phyloP scores from a whole-genome alignment of 2,113 vertebrate genomes.

The Eudyptes chrysolophus region DNA sequence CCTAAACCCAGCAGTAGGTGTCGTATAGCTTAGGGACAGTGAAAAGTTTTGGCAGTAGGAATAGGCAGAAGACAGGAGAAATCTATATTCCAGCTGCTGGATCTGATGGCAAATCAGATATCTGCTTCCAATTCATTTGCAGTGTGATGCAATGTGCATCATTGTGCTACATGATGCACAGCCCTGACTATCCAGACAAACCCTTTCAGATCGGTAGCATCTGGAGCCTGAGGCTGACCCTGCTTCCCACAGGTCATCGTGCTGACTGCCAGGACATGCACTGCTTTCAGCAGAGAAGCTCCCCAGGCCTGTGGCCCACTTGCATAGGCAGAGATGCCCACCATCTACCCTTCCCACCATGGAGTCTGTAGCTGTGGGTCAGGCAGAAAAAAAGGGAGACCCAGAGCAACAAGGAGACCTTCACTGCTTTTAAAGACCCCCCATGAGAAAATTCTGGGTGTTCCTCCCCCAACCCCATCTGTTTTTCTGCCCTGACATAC shows the following conservation, averaged over 20 bases:
- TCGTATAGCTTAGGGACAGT: background rate
- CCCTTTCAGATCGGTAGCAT: background rate
- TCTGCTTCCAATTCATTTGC: background rate
- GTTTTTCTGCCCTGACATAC: background rate
- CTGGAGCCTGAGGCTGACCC: background rate
- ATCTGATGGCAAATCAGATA: background rate
- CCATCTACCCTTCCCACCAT: background rate
- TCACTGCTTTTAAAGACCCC: background rate
- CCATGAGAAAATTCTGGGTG: background rate
- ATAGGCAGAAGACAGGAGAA: background rate
- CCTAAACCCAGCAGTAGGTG: background rate
- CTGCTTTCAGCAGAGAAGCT: background rate
- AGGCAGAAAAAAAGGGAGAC: background rate
- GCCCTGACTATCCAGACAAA: background rate
- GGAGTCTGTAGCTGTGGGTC: background rate
- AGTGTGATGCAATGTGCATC: background rate
- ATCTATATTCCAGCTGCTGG: background rate
- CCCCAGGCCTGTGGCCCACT: no score
- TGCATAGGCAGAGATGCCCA: background rate
- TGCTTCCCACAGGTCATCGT: background rate
- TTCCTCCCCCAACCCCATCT: accelerated
- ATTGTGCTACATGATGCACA: background rate
- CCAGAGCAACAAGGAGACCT: background rate
- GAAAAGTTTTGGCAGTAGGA: background rate
- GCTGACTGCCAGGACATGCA: background rate